Evolutionary conservation across 2,888 invertebrate species (phyloP), one percentile per base, ranked within the genome.

Genomic region (Hemicrepidius hirtus): DNA sequence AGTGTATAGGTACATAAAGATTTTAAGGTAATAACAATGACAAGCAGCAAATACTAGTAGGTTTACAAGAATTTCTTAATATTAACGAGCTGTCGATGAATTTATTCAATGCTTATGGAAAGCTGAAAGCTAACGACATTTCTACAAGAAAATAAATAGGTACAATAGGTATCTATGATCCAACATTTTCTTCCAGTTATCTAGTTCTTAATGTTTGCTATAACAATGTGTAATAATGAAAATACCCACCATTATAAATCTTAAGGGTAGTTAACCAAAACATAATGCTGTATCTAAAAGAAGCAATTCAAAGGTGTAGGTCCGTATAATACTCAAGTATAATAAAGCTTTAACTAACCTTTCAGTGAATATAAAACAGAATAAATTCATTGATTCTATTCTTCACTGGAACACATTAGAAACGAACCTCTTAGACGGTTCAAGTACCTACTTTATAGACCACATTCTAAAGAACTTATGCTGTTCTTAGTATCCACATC

Each of bases 341-440:
- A 57, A 57, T n/a, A 18, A 13, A 12, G 57, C 57, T 32, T 57
- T 55, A 55, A 55, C 55, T 32, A 55, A 35, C 40, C 7, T 60
- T 62, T 13, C 62, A 18, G 10, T 46, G 46, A 62, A 62, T 59
- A 16, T 62, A 62, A 62, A 44, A 44, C 44, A 28, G 62, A 59
- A 59, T 59, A 59, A 37, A 55, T 55, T 37, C 59, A 59, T 59
- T 59, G 37, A 59, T 59, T 28, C 32, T 32, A 55, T 49, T 49
- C 49, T 49, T 49, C 49, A 49, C 10, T 13, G 40, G n/a, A 40
- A 13, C 40, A 40, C 40, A 13, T 49, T 21, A 49, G 20, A 10
- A 49, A 49, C 21, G 49, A 49, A 49, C 20, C 53, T 28, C 53
- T 53, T 21, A 28, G 28, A 53, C 53, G 24, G 12, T 21, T 49